These are phyloP conservation scores for Yponomeuta cagnagella DNA, from an alignment of 2,888 invertebrate genomes.

Conservation along the genomic window DNA sequence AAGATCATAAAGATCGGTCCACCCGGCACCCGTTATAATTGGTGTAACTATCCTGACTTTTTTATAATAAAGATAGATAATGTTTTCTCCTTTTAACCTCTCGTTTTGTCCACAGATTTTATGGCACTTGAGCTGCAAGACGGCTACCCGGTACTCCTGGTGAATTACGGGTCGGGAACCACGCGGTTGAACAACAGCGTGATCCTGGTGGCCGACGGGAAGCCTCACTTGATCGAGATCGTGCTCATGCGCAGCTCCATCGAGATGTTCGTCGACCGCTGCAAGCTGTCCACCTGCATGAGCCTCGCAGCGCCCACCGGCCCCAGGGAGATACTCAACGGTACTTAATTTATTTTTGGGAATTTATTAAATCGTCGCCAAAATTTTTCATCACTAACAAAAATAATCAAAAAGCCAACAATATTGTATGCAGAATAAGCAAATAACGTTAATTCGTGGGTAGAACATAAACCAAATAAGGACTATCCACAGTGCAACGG, in stretches of 20 bases:
- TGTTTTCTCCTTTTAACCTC: neutral
- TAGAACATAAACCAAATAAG: too few species aligned
- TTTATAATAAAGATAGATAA: too few species aligned
- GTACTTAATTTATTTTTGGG: conserved; percentile 34
- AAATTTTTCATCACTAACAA: too few species aligned
- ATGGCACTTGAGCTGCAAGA: conserved; percentile 90
- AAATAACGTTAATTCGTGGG: too few species aligned
- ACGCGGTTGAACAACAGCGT: conserved; percentile 80
- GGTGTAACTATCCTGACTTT: too few species aligned
- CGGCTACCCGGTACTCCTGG: conserved; percentile 87
- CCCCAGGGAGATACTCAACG: conserved; percentile 83
- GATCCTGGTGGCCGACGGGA: conserved; percentile 87
- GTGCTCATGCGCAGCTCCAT: conserved; percentile 78
- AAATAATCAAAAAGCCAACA: too few species aligned
- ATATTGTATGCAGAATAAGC: too few species aligned
- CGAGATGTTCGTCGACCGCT: conserved; percentile 87
- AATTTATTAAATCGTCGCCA: too few species aligned
- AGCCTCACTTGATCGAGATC: conserved; percentile 91
- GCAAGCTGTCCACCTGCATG: conserved; percentile 82
- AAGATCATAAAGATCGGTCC: too few species aligned
- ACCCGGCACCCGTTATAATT: too few species aligned
- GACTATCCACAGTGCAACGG: too few species aligned
- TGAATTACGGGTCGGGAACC: conserved; percentile 93
- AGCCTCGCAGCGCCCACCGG: conserved; percentile 82
- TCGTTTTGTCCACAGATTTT: conserved; percentile 79